phyloP scores from a whole-genome alignment of 1,140 invertebrate species.

The Eubasilissa regina region DNA sequence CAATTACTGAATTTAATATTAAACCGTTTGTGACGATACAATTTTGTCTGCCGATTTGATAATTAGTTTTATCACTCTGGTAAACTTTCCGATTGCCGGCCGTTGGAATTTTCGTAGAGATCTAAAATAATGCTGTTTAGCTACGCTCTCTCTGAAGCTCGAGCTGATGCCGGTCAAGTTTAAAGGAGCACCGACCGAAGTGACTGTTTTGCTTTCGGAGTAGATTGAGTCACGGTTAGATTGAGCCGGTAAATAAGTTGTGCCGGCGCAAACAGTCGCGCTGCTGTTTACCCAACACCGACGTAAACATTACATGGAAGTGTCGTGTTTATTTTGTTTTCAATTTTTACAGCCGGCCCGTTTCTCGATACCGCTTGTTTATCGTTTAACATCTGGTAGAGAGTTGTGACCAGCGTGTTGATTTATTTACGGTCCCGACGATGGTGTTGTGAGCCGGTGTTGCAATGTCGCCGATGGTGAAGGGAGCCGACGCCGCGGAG shows the following conservation, averaged over 20 bases:
- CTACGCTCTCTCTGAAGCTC: background rate
- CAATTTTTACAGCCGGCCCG: background rate
- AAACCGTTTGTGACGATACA: too few species aligned
- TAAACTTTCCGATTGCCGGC: too few species aligned
- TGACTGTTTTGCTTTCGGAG: constrained; percentile 1
- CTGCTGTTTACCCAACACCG: constrained; percentile 5
- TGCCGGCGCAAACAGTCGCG: constrained; percentile 25
- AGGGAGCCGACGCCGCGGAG: constrained; percentile 19
- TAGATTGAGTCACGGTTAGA: constrained; percentile 11
- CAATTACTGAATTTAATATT: background rate
- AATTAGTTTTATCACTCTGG: background rate
- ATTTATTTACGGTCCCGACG: background rate
- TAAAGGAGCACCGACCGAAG: background rate
- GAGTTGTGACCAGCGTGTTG: constrained; percentile 14
- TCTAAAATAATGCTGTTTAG: background rate
- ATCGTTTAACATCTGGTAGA: constrained; percentile 14
- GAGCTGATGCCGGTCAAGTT: too few species aligned
- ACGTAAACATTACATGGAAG: constrained; percentile 32
- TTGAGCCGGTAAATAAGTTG: constrained; percentile 19
- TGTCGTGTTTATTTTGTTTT: constrained; percentile 3
- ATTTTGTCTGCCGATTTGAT: too few species aligned
- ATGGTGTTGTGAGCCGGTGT: constrained; percentile 22
- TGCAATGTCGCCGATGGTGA: constrained; percentile 5
- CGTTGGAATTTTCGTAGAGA: too few species aligned
- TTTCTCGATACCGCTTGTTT: background rate